phyloP scores from a whole-genome alignment of 2,797 vertebrate genomes.

The Gymnocypris eckloni region DNA sequence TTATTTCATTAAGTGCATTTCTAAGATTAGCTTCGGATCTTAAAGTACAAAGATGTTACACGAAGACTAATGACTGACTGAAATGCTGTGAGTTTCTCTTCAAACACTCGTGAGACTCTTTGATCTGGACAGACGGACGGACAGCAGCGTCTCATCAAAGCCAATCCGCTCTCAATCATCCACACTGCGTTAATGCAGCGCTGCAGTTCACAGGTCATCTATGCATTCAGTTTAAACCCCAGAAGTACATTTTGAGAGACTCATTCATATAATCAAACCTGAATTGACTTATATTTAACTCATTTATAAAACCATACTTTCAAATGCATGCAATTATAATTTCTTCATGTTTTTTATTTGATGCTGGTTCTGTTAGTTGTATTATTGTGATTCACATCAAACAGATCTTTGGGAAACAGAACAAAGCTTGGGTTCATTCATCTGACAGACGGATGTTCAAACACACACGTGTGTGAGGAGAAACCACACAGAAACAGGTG shows the following conservation, averaged over 20 bases:
- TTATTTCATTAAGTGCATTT: neutral
- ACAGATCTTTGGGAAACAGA: neutral
- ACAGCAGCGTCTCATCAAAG: neutral
- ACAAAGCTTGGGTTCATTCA: neutral
- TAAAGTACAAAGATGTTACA: neutral
- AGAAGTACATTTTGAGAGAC: neutral
- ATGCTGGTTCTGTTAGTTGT: neutral
- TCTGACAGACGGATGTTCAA: neutral
- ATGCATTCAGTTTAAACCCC: neutral
- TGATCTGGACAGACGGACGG: neutral
- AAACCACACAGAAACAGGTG: conserved; percentile 10
- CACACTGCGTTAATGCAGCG: neutral
- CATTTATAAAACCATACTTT: neutral
- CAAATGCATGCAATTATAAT: neutral
- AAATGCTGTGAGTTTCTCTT: neutral
- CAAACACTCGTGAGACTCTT: neutral
- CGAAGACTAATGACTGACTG: neutral
- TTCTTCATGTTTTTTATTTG: neutral
- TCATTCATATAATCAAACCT: neutral
- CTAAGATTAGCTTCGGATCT: neutral
- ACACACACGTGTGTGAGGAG: neutral
- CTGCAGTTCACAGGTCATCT: neutral
- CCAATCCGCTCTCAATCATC: neutral
- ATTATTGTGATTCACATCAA: neutral
- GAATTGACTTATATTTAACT: neutral